These are phyloP conservation scores for Dipus sagitta DNA, from an alignment of 2,797 vertebrate species.

Conservation along the genomic window DNA sequence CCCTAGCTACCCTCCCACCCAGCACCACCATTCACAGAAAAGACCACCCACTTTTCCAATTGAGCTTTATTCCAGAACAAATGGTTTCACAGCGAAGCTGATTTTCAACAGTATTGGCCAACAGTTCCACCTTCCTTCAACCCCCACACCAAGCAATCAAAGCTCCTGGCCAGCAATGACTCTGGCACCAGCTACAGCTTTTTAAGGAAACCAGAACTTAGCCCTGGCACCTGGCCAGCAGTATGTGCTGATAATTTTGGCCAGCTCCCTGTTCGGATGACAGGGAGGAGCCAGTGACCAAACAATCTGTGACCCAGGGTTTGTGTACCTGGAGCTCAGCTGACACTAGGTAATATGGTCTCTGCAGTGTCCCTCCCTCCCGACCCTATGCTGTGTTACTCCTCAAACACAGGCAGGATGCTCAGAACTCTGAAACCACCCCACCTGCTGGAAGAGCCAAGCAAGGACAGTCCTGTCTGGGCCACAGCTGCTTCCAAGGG, in stretches of 20 bases:
- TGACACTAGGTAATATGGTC: neutral
- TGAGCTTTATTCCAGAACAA: constrained; percentile 55
- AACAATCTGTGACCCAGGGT: rapidly evolving
- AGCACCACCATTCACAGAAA: neutral
- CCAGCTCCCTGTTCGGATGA: neutral
- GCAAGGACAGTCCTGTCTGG: neutral
- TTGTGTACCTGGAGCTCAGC: too few relatives aligned
- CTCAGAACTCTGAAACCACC: neutral
- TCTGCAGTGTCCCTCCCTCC: neutral
- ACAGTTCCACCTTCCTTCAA: neutral
- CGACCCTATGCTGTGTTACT: neutral
- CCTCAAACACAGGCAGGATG: neutral
- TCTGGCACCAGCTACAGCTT: neutral
- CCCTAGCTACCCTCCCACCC: neutral
- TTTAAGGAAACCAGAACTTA: neutral
- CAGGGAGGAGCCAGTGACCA: neutral
- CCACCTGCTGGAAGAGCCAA: neutral
- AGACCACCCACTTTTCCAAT: neutral
- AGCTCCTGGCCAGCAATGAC: neutral
- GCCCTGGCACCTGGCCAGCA: neutral
- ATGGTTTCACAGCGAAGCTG: neutral
- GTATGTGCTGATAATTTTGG: neutral
- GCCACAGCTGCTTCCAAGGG: neutral
- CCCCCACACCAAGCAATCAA: neutral
- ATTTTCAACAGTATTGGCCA: neutral